A percentile compares a stretch with the other conserved stretches of the same genome.
Conservation (phyloP, 2,113 vertebrate genomes). For the Bambusicola thoracicus region DNA sequence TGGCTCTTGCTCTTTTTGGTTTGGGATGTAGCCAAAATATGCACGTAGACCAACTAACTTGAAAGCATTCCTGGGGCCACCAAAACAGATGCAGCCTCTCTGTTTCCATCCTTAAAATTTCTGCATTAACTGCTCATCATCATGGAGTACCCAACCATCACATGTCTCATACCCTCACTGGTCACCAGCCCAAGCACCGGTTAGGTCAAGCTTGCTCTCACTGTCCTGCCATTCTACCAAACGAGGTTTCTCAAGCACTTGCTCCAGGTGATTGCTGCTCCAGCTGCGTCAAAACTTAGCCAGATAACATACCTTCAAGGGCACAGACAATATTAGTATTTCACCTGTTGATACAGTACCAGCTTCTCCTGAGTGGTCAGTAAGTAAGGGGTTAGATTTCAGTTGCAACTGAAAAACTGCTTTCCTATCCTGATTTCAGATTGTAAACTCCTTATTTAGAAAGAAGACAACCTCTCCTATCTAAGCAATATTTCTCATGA, state of each 20-base stretch:
- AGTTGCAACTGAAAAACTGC: no score
- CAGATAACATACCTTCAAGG: neutral
- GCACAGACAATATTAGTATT: neutral
- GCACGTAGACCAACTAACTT: neutral
- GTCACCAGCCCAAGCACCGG: neutral
- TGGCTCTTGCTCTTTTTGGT: neutral
- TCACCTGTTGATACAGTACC: neutral
- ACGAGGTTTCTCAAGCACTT: neutral
- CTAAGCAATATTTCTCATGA: neutral
- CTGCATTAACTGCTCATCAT: neutral
- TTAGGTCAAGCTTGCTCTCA: neutral
- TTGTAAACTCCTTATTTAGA: neutral
- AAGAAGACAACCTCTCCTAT: neutral
- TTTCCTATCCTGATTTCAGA: neutral
- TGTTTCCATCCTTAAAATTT: neutral
- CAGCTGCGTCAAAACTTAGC: neutral
- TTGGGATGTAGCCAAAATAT: neutral
- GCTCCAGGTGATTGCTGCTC: neutral
- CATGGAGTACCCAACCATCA: neutral
- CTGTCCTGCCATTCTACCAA: neutral
- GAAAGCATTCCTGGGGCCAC: neutral
- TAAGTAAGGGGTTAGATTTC: neutral
- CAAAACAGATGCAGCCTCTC: neutral
- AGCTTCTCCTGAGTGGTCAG: neutral
- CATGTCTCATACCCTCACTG: neutral